Conservation (phyloP, 2,797 vertebrate species). For the Urophycis tenuis region DNA sequence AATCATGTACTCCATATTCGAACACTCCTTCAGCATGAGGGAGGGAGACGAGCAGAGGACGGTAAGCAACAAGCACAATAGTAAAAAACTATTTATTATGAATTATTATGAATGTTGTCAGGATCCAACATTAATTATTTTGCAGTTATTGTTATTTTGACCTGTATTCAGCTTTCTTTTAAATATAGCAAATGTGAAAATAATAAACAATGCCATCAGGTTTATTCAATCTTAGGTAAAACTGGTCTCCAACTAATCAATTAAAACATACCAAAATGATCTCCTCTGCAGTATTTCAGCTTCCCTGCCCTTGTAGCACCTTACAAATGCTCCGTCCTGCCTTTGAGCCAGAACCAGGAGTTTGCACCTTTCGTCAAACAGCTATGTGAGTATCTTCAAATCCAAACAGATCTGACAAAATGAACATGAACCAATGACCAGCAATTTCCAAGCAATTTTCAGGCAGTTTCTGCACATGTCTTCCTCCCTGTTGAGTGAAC, state of each 20-base stretch:
- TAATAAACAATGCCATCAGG: conserved; percentile 41
- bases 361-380: conserved; percentile 91
- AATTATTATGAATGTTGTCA: not conserved
- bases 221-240: not conserved
- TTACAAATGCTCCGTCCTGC: conserved; percentile 96
- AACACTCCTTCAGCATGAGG: conserved; percentile 91
- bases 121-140: not conserved
- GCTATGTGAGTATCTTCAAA: conserved; percentile 77
- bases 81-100: not conserved
- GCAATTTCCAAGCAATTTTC: not conserved
- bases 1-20: conserved; percentile 97
- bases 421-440: too few species aligned
- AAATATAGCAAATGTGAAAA: conserved; percentile 74
- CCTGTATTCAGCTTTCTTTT: conserved; percentile 77
- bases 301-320: conserved; percentile 92
- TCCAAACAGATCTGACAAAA: not conserved
- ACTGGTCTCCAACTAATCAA: not conserved
- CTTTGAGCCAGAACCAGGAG: conserved; percentile 96
- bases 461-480: not conserved
- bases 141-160: not conserved
- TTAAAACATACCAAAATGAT: not conserved
- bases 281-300: conserved; percentile 80
- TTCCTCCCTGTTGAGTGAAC: not conserved
- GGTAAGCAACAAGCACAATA: conserved; percentile 60
- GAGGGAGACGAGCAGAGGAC: conserved; percentile 95